These are phyloP conservation scores for Onychomys leucogaster DNA, from an alignment of 2,797 vertebrate species.

Conservation along the genomic window DNA sequence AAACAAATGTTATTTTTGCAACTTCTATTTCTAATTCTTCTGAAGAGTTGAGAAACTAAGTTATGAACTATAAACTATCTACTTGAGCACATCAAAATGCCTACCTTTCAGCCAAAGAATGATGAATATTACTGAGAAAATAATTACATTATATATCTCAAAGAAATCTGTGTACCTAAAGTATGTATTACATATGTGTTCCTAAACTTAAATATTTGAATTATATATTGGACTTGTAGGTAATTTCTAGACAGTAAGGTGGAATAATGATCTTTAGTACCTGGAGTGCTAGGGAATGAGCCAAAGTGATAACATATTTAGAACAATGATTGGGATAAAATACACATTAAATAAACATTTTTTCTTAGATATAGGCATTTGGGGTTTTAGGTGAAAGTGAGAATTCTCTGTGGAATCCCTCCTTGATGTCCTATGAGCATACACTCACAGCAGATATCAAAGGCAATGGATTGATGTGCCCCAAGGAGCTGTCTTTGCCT, in stretches of 20 bases:
- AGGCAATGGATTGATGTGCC: background rate
- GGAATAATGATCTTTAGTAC: background rate
- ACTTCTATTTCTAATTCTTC: slow-evolving; percentile 28
- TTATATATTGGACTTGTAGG: background rate
- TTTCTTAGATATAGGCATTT: background rate
- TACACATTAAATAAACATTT: background rate
- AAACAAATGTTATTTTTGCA: background rate
- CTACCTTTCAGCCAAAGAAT: background rate
- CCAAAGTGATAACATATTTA: background rate
- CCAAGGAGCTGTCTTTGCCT: background rate
- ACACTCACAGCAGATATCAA: background rate
- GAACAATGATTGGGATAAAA: background rate
- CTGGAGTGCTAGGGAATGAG: background rate
- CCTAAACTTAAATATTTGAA: background rate
- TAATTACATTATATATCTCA: background rate
- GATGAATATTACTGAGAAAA: background rate
- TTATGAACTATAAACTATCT: background rate
- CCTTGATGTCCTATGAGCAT: background rate
- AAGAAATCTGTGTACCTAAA: background rate
- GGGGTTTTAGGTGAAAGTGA: background rate
- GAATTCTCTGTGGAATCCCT: background rate
- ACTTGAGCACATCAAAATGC: background rate
- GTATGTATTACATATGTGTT: background rate
- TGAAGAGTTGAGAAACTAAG: background rate
- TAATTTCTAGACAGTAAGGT: background rate